Conservation (phyloP, 1,140 invertebrate genomes). For the Bombus sylvicola region DNA sequence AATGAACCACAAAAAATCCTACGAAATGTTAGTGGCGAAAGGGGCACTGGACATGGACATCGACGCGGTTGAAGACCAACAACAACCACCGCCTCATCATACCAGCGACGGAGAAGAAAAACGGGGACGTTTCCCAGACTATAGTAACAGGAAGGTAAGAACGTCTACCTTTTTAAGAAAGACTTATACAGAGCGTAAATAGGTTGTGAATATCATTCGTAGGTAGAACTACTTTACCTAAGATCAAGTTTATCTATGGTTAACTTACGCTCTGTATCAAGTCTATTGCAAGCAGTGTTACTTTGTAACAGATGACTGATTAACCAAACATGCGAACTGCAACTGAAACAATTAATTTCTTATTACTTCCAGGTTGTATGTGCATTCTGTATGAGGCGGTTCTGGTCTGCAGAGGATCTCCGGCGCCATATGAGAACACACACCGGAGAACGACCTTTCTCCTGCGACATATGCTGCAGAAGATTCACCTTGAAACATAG, state of each 20-base stretch:
- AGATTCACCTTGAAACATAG: constrained; percentile 96
- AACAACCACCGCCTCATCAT: constrained; percentile 68
- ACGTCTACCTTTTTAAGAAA: neutral
- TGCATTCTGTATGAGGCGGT: constrained; percentile 94
- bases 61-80: constrained; percentile 80
- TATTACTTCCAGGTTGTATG: constrained; percentile 88
- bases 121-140: constrained; percentile 91
- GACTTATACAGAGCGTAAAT: neutral
- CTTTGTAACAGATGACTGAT: constrained; percentile 17
- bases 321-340: neutral
- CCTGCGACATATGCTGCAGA: constrained; percentile 91
- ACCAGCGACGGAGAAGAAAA: constrained; percentile 82
- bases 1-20: constrained; percentile 87
- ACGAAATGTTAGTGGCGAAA: constrained; percentile 89
- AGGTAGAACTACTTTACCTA: too few species aligned
- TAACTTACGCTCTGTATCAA: too few species aligned
- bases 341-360: constrained; percentile 13
- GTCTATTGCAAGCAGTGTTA: neutral
- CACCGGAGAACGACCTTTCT: constrained; percentile 91
- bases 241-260: neutral
- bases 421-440: constrained; percentile 95
- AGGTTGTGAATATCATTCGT: neutral
- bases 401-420: constrained; percentile 96
- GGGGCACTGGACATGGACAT: constrained; percentile 88
- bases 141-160: constrained; percentile 92